Conservation (phyloP, 2,888 invertebrate species). For the Petrophora chlorosata region DNA sequence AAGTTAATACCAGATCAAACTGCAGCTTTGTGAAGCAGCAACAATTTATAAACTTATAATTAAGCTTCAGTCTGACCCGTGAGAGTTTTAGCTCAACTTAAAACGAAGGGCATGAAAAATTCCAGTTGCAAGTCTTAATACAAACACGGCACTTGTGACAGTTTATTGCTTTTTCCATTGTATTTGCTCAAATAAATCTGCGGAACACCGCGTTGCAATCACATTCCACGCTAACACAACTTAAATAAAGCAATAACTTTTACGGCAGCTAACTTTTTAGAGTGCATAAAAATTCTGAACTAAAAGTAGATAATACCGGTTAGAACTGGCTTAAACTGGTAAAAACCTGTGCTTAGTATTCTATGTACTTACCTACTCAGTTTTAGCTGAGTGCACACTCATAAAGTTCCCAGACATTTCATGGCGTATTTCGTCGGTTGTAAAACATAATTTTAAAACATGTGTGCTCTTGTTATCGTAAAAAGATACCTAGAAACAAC, state of each 20-base stretch:
- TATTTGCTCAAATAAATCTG: too few species aligned
- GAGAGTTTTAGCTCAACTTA: too few species aligned
- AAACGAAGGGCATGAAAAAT: too few species aligned
- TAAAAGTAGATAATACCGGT: neutral
- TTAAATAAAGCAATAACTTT: slow-evolving; percentile 17
- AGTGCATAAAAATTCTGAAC: slow-evolving; percentile 9
- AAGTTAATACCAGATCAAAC: too few species aligned
- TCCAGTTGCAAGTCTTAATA: too few species aligned
- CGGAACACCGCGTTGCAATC: slow-evolving; percentile 5
- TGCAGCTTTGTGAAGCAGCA: too few species aligned
- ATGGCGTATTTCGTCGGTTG: neutral
- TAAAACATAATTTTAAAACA: slow-evolving; percentile 1
- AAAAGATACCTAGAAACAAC: neutral
- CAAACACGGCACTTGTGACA: too few species aligned
- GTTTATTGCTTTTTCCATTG: too few species aligned
- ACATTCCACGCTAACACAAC: slow-evolving; percentile 10
- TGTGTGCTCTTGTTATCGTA: neutral
- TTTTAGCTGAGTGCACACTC: slow-evolving; percentile 1
- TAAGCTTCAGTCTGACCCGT: too few species aligned
- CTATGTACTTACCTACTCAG: neutral
- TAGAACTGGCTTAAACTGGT: neutral
- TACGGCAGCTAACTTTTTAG: slow-evolving; percentile 17
- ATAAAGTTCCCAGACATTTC: slow-evolving; percentile 6
- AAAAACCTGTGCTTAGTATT: slow-evolving; percentile 3
- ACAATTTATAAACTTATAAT: too few species aligned